phyloP scores from a whole-genome alignment of 2,888 invertebrate species.

The Drosophila nigricruria region DNA sequence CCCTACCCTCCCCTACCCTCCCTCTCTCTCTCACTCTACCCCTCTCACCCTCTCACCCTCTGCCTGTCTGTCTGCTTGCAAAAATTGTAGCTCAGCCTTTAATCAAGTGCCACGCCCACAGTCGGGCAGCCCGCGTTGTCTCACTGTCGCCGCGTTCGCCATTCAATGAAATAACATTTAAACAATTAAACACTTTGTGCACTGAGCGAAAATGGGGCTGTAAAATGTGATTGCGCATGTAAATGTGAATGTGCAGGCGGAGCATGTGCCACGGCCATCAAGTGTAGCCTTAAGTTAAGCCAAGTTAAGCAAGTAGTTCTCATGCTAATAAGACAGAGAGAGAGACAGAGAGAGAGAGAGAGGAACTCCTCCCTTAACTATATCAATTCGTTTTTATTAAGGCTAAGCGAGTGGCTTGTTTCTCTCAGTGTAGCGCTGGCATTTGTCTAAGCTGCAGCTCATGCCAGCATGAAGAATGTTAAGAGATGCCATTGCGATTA shows the following conservation, averaged over 20 bases:
- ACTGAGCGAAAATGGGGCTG: constrained; percentile 3
- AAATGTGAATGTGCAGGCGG: neutral
- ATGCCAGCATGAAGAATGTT: neutral
- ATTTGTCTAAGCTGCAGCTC: neutral
- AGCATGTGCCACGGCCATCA: constrained; percentile 3
- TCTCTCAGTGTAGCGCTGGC: neutral
- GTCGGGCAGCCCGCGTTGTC: neutral
- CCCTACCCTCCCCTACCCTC: neutral
- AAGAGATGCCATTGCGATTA: neutral
- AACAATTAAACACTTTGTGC: constrained; percentile 60
- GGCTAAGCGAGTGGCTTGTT: neutral
- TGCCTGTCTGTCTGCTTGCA: neutral
- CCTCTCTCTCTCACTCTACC: neutral
- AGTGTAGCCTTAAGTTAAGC: neutral
- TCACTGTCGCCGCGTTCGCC: constrained; percentile 41
- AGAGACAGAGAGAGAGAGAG: neutral
- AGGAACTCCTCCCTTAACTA: neutral
- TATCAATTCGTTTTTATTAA: neutral
- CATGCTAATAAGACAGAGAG: neutral
- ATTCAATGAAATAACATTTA: constrained; percentile 75
- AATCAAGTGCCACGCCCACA: constrained; percentile 5
- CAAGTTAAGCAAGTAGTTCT: too few relatives aligned
- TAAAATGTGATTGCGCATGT: neutral
- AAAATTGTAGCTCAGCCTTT: constrained; percentile 15
- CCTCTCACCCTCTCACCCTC: neutral